Conservation (phyloP, 2,113 vertebrate species). For the Lipophrys pholis region DNA sequence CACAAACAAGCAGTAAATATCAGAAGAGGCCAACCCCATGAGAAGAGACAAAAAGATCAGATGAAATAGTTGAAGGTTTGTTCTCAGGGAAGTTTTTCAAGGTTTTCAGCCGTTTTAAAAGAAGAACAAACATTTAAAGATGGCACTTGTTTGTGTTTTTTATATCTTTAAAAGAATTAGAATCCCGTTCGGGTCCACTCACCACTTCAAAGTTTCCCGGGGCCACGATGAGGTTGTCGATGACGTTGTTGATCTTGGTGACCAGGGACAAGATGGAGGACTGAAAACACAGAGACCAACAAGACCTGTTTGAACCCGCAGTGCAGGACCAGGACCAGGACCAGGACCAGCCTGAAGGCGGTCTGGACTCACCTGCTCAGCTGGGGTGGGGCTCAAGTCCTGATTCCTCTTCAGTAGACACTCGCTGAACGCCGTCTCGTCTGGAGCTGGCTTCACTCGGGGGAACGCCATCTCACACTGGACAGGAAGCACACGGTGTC, state of each 20-base stretch:
- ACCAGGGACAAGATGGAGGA: slow-evolving; percentile 97
- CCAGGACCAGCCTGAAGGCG: no score
- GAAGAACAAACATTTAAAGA: no score
- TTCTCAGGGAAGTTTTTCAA: no score
- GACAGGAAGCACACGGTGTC: background rate
- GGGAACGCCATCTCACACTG: slow-evolving; percentile 99
- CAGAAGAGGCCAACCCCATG: no score
- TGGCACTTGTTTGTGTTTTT: no score
- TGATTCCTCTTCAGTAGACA: slow-evolving; percentile 96
- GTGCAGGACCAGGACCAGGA: no score
- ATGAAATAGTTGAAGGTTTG: no score
- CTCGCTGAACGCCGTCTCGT: slow-evolving; percentile 92
- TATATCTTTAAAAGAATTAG: no score
- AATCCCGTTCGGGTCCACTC: slow-evolving; percentile 61
- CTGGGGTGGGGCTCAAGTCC: slow-evolving; percentile 91
- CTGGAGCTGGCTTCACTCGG: slow-evolving; percentile 91
- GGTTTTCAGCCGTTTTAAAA: no score
- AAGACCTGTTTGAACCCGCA: background rate
- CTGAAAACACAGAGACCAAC: slow-evolving; percentile 66
- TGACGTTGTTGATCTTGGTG: slow-evolving; percentile 98
- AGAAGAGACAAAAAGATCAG: no score
- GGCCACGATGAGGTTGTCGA: slow-evolving; percentile 96
- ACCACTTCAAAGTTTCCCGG: slow-evolving; percentile 99
- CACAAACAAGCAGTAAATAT: no score
- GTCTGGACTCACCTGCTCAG: slow-evolving; percentile 88